Percentiles rank a stretch among this genome's conserved stretches.
These are phyloP conservation scores for Caenorhabditis virilis DNA, from an alignment of 2,888 invertebrate species.

Conservation along the genomic window DNA sequence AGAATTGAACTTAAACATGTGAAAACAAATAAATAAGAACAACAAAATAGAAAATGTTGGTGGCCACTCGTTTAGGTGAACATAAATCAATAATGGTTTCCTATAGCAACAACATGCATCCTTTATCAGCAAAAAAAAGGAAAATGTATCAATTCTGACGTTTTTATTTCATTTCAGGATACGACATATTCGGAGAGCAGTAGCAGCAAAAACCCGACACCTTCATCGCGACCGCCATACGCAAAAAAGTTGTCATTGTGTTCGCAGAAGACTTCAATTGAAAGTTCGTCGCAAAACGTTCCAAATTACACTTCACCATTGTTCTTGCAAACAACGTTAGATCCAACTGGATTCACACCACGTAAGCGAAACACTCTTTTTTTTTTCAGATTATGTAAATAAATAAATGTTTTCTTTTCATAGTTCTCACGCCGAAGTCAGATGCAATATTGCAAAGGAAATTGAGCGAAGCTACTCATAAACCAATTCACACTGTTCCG, in stretches of 20 bases:
- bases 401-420: slow-evolving; percentile 3
- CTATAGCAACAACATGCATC: no score
- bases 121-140: no score
- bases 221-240: slow-evolving; percentile 27
- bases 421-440: slow-evolving; percentile 48
- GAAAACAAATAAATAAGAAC: background rate
- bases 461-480: slow-evolving; percentile 18
- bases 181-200: slow-evolving; percentile 2
- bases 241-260: slow-evolving; percentile 29
- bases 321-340: slow-evolving; percentile 18
- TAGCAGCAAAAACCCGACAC: slow-evolving; percentile 12
- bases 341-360: slow-evolving; percentile 31
- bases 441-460: slow-evolving; percentile 42
- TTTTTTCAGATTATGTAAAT: background rate
- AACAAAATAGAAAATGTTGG: no score
- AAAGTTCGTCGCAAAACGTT: background rate
- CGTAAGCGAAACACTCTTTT: slow-evolving; percentile 10
- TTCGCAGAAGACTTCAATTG: slow-evolving; percentile 4
- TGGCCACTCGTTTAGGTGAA: no score
- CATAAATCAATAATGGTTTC: background rate
- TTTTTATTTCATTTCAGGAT: slow-evolving; percentile 2
- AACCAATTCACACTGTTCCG: background rate
- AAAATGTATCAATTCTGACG: no score
- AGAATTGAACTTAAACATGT: no score
- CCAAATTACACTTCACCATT: slow-evolving; percentile 9